phyloP scores from a whole-genome alignment of 2,888 invertebrate genomes.

The Himalopsyche tibetana region DNA sequence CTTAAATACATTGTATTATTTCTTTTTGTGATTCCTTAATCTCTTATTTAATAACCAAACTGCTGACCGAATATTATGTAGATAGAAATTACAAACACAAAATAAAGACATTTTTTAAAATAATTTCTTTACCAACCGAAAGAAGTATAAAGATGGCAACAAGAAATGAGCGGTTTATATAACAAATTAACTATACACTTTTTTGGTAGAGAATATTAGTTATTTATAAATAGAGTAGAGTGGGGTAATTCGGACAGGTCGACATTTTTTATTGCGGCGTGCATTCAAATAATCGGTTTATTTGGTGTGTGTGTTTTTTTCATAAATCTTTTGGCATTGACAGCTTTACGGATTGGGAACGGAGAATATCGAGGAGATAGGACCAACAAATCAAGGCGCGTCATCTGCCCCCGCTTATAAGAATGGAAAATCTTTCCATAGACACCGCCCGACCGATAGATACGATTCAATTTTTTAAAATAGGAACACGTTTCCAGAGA shows the following conservation, averaged over 20 bases:
- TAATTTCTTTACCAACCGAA: no score
- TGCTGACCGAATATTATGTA: no score
- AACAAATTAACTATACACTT: neutral
- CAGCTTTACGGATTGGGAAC: neutral
- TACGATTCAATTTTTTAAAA: neutral
- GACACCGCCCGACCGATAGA: neutral
- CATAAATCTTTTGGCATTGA: neutral
- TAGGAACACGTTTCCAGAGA: neutral
- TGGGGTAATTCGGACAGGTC: neutral
- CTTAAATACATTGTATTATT: no score
- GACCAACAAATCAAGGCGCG: neutral
- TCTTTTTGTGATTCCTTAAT: no score
- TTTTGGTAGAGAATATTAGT: neutral
- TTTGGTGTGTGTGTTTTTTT: neutral
- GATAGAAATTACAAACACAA: no score
- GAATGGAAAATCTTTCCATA: neutral
- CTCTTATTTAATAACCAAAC: no score
- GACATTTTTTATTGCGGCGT: constrained; percentile 15
- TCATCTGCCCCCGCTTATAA: neutral
- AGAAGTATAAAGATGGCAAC: no score
- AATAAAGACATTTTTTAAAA: no score
- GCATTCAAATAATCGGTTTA: constrained; percentile 14
- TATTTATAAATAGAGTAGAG: neutral
- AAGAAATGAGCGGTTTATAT: no score
- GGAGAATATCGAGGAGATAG: neutral